Evolutionary conservation across 2,797 vertebrate species (phyloP).

Genomic region (Dendrocincla fuliginosa): DNA sequence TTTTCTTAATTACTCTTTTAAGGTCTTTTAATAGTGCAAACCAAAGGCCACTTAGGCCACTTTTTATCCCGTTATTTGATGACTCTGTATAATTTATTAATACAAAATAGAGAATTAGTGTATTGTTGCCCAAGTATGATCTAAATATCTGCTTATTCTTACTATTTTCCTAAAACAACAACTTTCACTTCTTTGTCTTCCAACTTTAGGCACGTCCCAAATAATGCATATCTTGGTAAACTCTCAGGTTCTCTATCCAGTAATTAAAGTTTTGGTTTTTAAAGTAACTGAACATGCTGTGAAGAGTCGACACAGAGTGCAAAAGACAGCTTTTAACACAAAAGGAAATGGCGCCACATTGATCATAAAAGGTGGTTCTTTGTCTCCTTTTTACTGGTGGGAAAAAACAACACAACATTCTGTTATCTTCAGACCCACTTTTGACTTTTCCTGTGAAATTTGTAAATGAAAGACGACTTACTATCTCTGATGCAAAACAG

Average conservation of each 20-base stretch:
- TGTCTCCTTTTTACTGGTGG: not conserved
- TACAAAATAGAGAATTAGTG: not conserved
- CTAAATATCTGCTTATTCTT: not conserved
- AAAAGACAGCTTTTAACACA: not conserved
- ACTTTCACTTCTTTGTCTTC: not conserved
- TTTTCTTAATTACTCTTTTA: not conserved
- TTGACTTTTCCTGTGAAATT: not conserved
- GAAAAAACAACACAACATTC: not conserved
- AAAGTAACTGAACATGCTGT: not conserved
- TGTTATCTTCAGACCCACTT: constrained; percentile 7
- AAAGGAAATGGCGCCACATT: not conserved
- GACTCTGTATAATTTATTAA: not conserved
- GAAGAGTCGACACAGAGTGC: not conserved
- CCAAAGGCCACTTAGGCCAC: not conserved
- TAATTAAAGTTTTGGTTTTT: not conserved
- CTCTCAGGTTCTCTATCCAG: not conserved
- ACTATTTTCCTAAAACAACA: not conserved
- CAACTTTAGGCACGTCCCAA: not conserved
- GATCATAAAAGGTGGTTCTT: constrained; percentile 1
- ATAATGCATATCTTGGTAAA: not conserved
- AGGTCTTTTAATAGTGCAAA: not conserved
- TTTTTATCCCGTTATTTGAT: not conserved
- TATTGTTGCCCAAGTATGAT: not conserved
- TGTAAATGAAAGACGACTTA: constrained; percentile 2
- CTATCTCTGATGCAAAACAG: constrained; percentile 1